Conservation (phyloP, 2,113 vertebrate genomes). For the Panthera uncia region DNA sequence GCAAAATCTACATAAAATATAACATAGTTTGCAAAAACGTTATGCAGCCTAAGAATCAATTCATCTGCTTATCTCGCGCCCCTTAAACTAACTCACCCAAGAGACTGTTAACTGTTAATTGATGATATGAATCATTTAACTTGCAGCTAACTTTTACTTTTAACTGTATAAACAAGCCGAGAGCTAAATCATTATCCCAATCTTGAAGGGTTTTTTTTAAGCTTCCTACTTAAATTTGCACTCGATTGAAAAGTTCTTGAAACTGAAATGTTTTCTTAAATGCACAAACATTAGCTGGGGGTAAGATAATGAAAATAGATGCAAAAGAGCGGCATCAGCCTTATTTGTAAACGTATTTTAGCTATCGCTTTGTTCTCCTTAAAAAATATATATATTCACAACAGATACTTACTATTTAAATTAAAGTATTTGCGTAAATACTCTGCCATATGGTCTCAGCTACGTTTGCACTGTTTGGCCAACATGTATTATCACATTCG, state of each 20-base stretch:
- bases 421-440: conserved; percentile 54
- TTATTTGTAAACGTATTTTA: conserved; percentile 12
- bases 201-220: conserved; percentile 33
- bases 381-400: background rate
- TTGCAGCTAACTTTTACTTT: conserved; percentile 23
- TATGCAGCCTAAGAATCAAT: background rate
- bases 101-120: background rate
- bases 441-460: conserved; percentile 36
- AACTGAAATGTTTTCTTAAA: conserved; percentile 30
- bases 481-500: conserved; percentile 1
- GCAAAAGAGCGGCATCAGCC: background rate
- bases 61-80: background rate
- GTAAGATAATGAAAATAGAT: conserved; percentile 1
- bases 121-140: background rate
- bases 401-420: conserved; percentile 23
- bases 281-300: background rate
- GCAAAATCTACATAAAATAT: background rate
- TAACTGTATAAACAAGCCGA: conserved; percentile 19
- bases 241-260: conserved; percentile 34
- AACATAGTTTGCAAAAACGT: background rate
- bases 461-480: conserved; percentile 54
- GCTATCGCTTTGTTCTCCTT: conserved; percentile 11
- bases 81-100: background rate
- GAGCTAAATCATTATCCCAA: background rate
- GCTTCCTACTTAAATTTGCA: background rate